Percentiles rank a stretch among this genome's conserved stretches.
Conservation (phyloP, 2,888 invertebrate species). For the Xestia rhomboidea region DNA sequence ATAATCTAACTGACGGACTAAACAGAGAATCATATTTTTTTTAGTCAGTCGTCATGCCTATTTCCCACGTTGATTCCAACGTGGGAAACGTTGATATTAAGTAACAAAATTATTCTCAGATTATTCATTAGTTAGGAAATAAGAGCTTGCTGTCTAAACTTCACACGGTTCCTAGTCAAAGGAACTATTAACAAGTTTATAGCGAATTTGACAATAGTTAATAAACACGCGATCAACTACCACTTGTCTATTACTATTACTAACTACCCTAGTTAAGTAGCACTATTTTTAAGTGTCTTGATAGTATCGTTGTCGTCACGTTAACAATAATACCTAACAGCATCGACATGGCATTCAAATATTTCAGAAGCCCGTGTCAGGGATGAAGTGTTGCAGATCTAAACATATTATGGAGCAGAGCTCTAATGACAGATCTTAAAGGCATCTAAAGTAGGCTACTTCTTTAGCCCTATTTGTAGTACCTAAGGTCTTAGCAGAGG, state of each 20-base stretch:
- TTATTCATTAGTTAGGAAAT: too few relatives aligned
- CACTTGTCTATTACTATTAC: neutral
- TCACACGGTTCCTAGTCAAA: slow-evolving; percentile 1
- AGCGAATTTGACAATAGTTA: slow-evolving; percentile 17
- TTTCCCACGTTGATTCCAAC: too few relatives aligned
- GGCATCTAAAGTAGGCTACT: neutral
- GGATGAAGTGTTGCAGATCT: neutral
- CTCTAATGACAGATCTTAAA: too few relatives aligned
- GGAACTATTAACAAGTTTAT: neutral
- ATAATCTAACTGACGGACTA: too few relatives aligned
- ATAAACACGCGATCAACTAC: slow-evolving; percentile 30
- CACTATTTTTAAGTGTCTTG: slow-evolving; percentile 1
- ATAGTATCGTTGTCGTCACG: neutral
- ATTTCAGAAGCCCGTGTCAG: neutral
- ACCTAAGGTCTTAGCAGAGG: neutral
- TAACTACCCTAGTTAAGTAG: slow-evolving; percentile 10
- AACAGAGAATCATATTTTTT: too few relatives aligned
- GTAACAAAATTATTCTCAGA: too few relatives aligned
- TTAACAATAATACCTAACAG: neutral
- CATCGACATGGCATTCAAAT: neutral
- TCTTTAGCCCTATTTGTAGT: neutral
- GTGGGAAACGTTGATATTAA: too few relatives aligned
- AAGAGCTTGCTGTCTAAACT: too few relatives aligned
- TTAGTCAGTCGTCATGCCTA: too few relatives aligned
- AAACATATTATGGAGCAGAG: neutral